A percentile compares a stretch with the other conserved stretches of the same genome.
These are phyloP conservation scores for Zaprionus ornatus DNA, from an alignment of 1,140 invertebrate species.

Conservation along the genomic window DNA sequence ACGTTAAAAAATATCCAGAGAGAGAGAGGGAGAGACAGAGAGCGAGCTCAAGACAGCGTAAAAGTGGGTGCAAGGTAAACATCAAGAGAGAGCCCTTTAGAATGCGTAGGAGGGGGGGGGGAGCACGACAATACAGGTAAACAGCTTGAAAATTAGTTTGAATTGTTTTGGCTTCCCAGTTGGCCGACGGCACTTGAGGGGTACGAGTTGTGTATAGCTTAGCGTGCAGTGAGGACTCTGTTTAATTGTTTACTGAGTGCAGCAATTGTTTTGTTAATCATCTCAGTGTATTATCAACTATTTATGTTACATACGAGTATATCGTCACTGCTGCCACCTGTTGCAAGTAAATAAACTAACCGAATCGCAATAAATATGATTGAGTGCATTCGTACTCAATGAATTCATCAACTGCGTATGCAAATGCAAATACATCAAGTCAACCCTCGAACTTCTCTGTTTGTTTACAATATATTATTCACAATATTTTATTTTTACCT, in stretches of 20 bases:
- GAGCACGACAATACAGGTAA: constrained; percentile 3
- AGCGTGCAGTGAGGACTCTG: neutral
- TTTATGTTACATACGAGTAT: too few species aligned
- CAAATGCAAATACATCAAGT: constrained; percentile 17
- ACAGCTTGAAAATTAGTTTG: constrained; percentile 54
- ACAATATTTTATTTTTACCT: constrained; percentile 22
- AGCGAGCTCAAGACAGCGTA: neutral
- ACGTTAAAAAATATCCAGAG: neutral
- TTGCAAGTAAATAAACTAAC: neutral
- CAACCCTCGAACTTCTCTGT: constrained; percentile 7
- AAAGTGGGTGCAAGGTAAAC: constrained; percentile 8
- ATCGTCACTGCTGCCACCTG: constrained; percentile 1
- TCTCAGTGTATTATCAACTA: neutral
- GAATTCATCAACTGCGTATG: constrained; percentile 33
- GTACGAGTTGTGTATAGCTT: constrained; percentile 22
- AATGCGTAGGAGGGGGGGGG: neutral
- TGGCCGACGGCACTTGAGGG: constrained; percentile 46
- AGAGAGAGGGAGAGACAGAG: neutral
- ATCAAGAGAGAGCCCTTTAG: neutral
- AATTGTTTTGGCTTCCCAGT: constrained; percentile 38
- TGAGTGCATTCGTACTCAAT: constrained; percentile 6
- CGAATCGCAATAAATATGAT: neutral
- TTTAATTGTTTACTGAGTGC: constrained; percentile 6
- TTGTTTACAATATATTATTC: constrained; percentile 49
- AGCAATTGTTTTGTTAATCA: neutral